Evolutionary conservation across 2,888 invertebrate genomes (phyloP), one percentile per base, ranked within the genome.

Genomic region (Lepidocyrtoides sp.): DNA sequence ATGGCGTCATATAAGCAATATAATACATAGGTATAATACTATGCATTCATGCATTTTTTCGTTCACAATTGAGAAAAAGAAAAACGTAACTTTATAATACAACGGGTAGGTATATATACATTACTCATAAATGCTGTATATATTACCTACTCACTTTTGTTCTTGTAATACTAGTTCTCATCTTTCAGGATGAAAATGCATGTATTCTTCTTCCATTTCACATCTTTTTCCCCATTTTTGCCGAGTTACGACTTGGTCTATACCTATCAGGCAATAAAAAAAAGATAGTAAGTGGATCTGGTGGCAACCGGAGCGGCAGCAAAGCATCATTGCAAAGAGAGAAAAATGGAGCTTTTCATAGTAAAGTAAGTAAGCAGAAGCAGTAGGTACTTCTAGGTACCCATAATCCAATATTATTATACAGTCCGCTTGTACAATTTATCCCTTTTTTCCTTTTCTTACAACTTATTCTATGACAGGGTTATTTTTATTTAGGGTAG

Each of bases 21-120:
- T 20, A 60, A 7, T 23, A 17, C 3, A n/a, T 8, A 29, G 66
- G 2, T 20, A 69, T 72, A 44, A 20, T 20, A 72, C 44, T 60
- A 89, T 83, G 60, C 89, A 72, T 83, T 26, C 72, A 57, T 72
- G 72, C 63, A 86, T 72, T 72, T 72, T 72, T 72, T 72, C 72
- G 72, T 72, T 72, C 72, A 72, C 72, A 72, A 72, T 44, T 72
- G 17, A 26, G 48, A 7, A 72, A 72, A 44, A 72, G 44, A 72
- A 72, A 72, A 72, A 72, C 44, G 72, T 44, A 72, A 72, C 48
- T 72, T 48, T 72, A 48, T 72, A 26, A 3, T 66, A 32, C 14
- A 2, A 17, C 14, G 66, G 66, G 66, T 66, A 32, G 12, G 32
- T 66, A 66, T 66, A 66, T 32, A 32, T 66, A 60, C 26, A 51